These are phyloP conservation scores for Notarius quadriscutis DNA, from an alignment of 2,113 vertebrate genomes.

Conservation along the genomic window DNA sequence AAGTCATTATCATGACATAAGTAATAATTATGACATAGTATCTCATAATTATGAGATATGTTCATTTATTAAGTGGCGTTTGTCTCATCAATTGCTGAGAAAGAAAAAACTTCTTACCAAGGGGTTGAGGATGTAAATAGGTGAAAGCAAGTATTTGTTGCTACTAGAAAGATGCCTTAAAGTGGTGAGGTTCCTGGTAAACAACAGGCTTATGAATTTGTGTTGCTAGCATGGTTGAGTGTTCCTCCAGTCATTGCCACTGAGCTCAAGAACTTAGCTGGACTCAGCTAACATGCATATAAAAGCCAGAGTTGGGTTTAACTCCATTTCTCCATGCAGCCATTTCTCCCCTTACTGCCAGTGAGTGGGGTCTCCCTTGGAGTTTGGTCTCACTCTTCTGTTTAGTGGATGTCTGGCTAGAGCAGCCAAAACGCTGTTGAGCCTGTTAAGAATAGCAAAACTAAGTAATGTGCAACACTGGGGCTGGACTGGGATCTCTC, in stretches of 20 bases:
- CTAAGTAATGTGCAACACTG: not conserved
- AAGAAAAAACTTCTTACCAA: not conserved
- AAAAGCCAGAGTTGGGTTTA: not conserved
- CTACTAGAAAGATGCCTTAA: not conserved
- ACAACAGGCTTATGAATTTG: not conserved
- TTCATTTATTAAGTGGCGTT: no score
- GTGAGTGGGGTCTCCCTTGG: not conserved
- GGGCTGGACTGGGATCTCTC: not conserved
- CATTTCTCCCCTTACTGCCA: not conserved
- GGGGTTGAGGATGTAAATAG: not conserved
- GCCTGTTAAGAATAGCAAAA: not conserved
- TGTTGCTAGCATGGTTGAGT: not conserved
- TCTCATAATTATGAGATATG: no score
- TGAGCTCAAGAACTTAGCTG: not conserved
- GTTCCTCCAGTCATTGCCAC: not conserved
- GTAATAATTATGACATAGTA: no score
- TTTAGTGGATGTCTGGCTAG: not conserved
- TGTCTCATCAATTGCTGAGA: not conserved
- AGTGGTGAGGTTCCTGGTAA: not conserved
- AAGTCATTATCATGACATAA: no score
- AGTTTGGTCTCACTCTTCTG: not conserved
- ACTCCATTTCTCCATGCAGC: not conserved
- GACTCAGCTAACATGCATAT: not conserved
- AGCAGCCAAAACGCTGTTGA: not conserved
- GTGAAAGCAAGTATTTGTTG: not conserved